Evolutionary conservation across 2,797 vertebrate species (phyloP), one percentile per base, ranked within the genome.

Genomic region (Peromyscus aztecus): DNA sequence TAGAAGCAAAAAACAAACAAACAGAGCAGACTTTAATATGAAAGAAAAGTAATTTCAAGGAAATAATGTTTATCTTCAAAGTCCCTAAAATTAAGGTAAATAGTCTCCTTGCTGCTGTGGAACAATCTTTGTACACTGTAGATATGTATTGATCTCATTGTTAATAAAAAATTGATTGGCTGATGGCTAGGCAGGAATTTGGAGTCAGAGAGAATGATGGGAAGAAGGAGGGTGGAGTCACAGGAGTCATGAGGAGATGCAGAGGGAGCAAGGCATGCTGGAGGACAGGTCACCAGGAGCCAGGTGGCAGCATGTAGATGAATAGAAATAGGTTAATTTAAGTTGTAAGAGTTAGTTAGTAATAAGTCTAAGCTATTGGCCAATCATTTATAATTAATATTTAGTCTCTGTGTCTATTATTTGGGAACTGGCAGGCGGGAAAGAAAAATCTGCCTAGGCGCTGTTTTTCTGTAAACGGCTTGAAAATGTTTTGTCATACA

Each of bases 11-110:
- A 77, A 77, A 49, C 11, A 81, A 80, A 61, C 17, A 31, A 67
- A 49, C 31, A 52, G 29, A 52, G 14, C 0, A 57, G 5, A 19
- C 9, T 11, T 86, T 13, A 6, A 29, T n/a, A 61, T 17, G 6
- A 92, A 61, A 67, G 86, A 55, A 91, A 90, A 78, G 3, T 24
- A 77, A 92, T 61, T 96, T 94, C 27, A 73, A 80, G n/a, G 40
- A 94, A 80, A 37, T 84, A 85, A 10, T 4, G 14, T 81, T 94
- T 23, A 37, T 71, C 17, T 77, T 85, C 52, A 82, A 71, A 80
- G 82, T 92, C 49, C 21, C 57, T 84, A 71, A 6, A 83, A 52
- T 61, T 69, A 88, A 86, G n/a, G 4, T 29, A 91, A 67, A 52
- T 4, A 5, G 34, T 57, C 24, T 94, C n/a, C 52, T 67, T 49